Evolutionary conservation across 2,888 invertebrate genomes (phyloP).

Genomic region (Alloplasta piceator): DNA sequence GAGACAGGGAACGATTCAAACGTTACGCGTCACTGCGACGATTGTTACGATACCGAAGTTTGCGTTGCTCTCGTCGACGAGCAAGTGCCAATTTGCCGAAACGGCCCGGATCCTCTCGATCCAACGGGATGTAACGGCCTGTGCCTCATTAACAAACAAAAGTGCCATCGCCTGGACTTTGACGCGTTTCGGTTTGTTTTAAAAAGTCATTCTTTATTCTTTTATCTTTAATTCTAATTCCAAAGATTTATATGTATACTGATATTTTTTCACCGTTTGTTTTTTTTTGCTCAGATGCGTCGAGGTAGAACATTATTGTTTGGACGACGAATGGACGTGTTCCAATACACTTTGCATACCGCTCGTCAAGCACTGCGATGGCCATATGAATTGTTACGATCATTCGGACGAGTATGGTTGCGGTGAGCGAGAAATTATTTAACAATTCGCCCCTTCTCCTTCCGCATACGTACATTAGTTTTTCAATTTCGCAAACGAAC

Average conservation of each 20-base stretch:
- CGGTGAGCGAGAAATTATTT: constrained; percentile 84
- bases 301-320: constrained; percentile 86
- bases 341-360: constrained; percentile 89
- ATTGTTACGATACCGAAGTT: constrained; percentile 83
- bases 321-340: constrained; percentile 88
- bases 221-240: too few relatives aligned
- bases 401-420: constrained; percentile 90
- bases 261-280: constrained; percentile 7
- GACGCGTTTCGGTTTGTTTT: constrained; percentile 80
- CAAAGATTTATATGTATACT: not conserved
- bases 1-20: constrained; percentile 66
- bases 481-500: not conserved
- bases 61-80: constrained; percentile 87
- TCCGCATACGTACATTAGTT: constrained; percentile 28
- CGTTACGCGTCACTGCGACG: constrained; percentile 77
- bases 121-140: constrained; percentile 85
- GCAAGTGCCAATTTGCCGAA: constrained; percentile 86
- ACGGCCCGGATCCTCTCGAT: constrained; percentile 85
- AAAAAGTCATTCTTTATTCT: not conserved
- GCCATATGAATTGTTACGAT: constrained; percentile 90
- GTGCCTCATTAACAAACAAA: constrained; percentile 81
- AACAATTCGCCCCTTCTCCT: not conserved
- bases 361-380: constrained; percentile 88
- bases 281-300: constrained; percentile 84
- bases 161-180: constrained; percentile 82